These are phyloP conservation scores for Tetraodon nigroviridis DNA, from an alignment of 2,113 vertebrate species.

Conservation along the genomic window DNA sequence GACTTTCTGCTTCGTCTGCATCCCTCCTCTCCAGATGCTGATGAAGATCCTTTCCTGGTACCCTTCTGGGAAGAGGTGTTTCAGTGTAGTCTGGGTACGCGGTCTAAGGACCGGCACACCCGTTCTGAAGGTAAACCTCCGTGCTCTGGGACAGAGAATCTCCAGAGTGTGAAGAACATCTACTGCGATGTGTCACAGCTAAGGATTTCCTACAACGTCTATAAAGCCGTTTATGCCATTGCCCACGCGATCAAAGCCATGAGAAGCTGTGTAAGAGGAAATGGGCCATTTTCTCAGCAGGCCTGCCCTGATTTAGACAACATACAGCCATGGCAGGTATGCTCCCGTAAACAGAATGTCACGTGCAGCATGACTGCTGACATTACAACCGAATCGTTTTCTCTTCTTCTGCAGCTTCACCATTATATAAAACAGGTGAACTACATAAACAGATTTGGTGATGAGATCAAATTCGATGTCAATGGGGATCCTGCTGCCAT, in stretches of 20 bases:
- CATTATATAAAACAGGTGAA: conserved; percentile 70
- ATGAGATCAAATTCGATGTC: conserved; percentile 73
- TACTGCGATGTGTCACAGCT: conserved; percentile 76
- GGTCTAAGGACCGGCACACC: conserved; percentile 8
- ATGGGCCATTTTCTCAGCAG: conserved; percentile 50
- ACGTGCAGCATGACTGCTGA: neutral
- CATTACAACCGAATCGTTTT: no score
- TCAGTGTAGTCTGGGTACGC: conserved; percentile 63
- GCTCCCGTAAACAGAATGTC: no score
- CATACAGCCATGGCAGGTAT: conserved; percentile 74
- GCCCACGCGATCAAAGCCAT: conserved; percentile 66
- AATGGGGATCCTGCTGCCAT: conserved; percentile 75
- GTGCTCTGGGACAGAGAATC: conserved; percentile 72
- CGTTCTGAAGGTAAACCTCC: conserved; percentile 27
- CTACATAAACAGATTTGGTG: conserved; percentile 64
- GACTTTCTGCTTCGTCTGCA: conserved; percentile 71
- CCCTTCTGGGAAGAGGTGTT: conserved; percentile 77
- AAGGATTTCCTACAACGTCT: conserved; percentile 80
- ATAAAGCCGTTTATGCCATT: conserved; percentile 76
- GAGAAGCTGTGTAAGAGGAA: conserved; percentile 62
- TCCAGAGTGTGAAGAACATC: conserved; percentile 64
- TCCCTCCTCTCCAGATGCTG: conserved; percentile 48
- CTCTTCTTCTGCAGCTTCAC: conserved; percentile 58
- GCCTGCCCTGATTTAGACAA: conserved; percentile 57
- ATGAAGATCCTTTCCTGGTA: conserved; percentile 65